Evolutionary conservation across 1,140 invertebrate genomes (phyloP).

Genomic region (Trachymyrmex septentrionalis): DNA sequence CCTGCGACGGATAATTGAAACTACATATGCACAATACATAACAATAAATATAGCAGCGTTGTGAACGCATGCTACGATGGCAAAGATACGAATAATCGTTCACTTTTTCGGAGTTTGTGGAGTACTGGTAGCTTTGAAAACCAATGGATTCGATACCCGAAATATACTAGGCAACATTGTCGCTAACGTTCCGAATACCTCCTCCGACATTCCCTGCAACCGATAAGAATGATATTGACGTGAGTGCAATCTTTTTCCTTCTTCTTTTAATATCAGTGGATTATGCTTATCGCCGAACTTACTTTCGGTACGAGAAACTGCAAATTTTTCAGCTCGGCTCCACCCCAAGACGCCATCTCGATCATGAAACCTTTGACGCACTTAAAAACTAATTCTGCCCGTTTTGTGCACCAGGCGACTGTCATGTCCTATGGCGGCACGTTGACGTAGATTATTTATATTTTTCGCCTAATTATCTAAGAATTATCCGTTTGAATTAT

Average conservation of each 20-base stretch:
- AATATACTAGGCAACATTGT: conserved; percentile 96
- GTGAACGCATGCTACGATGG: conserved; percentile 40
- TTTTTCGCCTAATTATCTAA: conserved; percentile 21
- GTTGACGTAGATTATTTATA: conserved; percentile 48
- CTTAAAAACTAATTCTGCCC: conserved; percentile 98
- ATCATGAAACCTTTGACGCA: conserved; percentile 99
- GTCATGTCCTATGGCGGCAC: conserved; percentile 94
- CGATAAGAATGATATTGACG: conserved; percentile 70
- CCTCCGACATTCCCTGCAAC: conserved; percentile 94
- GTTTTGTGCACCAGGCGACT: conserved; percentile 96
- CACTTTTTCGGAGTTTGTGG: conserved; percentile 85
- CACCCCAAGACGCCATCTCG: conserved; percentile 97
- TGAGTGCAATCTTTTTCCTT: conserved; percentile 18
- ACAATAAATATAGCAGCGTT: conserved; percentile 72
- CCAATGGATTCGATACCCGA: conserved; percentile 95
- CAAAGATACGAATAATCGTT: conserved; percentile 59
- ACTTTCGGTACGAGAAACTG: conserved; percentile 94
- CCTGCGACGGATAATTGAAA: not conserved
- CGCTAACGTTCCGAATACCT: conserved; percentile 94
- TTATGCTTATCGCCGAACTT: conserved; percentile 64
- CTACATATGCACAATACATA: conserved; percentile 24
- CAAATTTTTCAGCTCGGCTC: conserved; percentile 95
- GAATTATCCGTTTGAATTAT: conserved; percentile 16
- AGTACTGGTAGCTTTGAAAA: conserved; percentile 87
- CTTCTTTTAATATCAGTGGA: not conserved